These are phyloP conservation scores for Crotophaga sulcirostris DNA, from an alignment of 2,113 vertebrate species.

Conservation along the genomic window DNA sequence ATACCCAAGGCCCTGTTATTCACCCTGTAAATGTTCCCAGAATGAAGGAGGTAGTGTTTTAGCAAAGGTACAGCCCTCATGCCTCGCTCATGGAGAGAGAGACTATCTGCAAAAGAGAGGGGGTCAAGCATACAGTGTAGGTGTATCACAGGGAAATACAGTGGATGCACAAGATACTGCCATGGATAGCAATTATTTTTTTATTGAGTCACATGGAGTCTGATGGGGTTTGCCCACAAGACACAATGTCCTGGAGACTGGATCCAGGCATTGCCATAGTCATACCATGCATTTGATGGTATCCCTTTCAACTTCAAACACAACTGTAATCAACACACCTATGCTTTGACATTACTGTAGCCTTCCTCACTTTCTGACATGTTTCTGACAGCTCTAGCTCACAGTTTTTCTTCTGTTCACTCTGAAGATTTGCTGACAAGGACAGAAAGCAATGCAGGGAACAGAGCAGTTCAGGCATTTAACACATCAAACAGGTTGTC, in stretches of 20 bases:
- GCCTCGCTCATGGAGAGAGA: background rate
- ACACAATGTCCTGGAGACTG: background rate
- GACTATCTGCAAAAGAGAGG: background rate
- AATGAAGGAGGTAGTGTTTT: background rate
- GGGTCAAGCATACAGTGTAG: background rate
- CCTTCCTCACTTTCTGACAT: background rate
- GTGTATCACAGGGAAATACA: background rate
- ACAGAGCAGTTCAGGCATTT: background rate
- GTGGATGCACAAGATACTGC: background rate
- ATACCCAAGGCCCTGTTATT: accelerated
- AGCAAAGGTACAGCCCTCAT: background rate
- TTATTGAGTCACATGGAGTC: background rate
- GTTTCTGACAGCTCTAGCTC: background rate
- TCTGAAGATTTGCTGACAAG: background rate
- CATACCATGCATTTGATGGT: background rate
- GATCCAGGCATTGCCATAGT: background rate
- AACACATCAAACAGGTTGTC: background rate
- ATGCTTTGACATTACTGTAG: background rate
- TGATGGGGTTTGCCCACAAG: background rate
- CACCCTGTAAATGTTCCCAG: background rate
- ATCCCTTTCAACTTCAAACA: background rate
- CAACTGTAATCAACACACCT: background rate
- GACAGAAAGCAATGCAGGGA: background rate
- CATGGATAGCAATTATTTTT: background rate
- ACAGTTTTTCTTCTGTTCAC: background rate